Evolutionary conservation across 2,888 invertebrate genomes (phyloP), one percentile per base, ranked within the genome.

Genomic region (Ophonus ardosiacus): DNA sequence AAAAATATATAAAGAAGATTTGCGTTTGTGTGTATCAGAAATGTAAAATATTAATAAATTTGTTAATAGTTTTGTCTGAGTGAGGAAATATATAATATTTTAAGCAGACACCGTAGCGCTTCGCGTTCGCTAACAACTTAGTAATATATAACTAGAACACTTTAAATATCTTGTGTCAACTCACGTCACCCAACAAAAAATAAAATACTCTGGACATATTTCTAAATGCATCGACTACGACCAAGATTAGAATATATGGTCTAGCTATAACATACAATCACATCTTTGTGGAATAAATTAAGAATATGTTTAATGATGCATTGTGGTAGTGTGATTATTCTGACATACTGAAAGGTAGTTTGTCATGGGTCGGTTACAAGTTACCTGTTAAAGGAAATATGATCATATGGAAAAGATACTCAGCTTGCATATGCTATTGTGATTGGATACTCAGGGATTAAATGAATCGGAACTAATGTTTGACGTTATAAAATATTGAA

Each of bases 391-490:
- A 43, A 74, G 4, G 40, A 74, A 43, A 74, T 74, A 74, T 74
- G 71, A 43, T 10, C 43, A 43, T 17, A 15, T 24, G 21, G 24
- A 68, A 74, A 74, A 43, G 71, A 43, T 51, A 51, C 43, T 40
- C 68, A 10, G 10, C 43, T 40, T 40, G 40, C n/a, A 68, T n/a
- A n/a, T 74, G 18, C 40, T 17, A 43, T 43, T 8, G 71, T 74
- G 71, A 74, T 74, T 74, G 71, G 71, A 74, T 24, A 74, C 18
- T 74, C 43, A 43, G 8, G 43, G 71, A 4, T 74, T 74, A 74
- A 74, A 74, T 74, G 71, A 74, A 74, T 43, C 71, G 71, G 40
- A 74, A 40, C 71, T 15, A 74, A 74, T 74, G 71, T 43, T 74
- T 74, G 71, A 74, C 71, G 40, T 13, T 31, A 59, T 59, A 51